These are phyloP conservation scores for Philonicus albiceps DNA, from an alignment of 2,888 invertebrate genomes.

Conservation along the genomic window DNA sequence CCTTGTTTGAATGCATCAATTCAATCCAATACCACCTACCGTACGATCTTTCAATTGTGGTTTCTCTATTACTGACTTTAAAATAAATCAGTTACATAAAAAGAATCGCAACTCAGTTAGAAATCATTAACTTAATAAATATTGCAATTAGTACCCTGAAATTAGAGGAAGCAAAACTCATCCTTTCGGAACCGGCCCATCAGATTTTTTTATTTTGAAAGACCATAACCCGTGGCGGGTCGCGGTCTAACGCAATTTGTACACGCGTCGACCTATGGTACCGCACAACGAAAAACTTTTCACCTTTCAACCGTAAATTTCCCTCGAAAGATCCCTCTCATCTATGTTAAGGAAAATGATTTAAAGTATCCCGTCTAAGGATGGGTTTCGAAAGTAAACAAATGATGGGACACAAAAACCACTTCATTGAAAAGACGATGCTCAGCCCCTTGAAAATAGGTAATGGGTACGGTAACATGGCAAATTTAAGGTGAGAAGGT, in stretches of 20 bases:
- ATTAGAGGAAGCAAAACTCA: background rate
- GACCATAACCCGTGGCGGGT: background rate
- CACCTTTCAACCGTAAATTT: conserved; percentile 29
- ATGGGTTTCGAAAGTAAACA: background rate
- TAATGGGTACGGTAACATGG: background rate
- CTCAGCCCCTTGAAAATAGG: background rate
- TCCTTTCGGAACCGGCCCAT: background rate
- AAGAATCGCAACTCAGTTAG: too few relatives aligned
- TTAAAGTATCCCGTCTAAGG: background rate
- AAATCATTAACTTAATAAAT: background rate
- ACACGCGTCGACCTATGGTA: conserved; percentile 9
- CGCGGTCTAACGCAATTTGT: background rate
- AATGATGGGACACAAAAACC: background rate
- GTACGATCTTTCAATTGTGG: too few relatives aligned
- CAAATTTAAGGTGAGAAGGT: background rate
- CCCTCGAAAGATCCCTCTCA: background rate
- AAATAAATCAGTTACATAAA: too few relatives aligned
- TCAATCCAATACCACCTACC: too few relatives aligned
- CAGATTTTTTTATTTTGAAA: background rate
- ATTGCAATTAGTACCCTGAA: background rate
- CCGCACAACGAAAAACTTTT: conserved; percentile 5
- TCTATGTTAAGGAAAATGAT: conserved; percentile 6
- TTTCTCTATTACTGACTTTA: too few relatives aligned
- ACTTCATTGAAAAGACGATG: background rate
- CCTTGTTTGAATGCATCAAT: too few relatives aligned